These are phyloP conservation scores for Arge pagana DNA, from an alignment of 2,888 invertebrate species.

Conservation along the genomic window DNA sequence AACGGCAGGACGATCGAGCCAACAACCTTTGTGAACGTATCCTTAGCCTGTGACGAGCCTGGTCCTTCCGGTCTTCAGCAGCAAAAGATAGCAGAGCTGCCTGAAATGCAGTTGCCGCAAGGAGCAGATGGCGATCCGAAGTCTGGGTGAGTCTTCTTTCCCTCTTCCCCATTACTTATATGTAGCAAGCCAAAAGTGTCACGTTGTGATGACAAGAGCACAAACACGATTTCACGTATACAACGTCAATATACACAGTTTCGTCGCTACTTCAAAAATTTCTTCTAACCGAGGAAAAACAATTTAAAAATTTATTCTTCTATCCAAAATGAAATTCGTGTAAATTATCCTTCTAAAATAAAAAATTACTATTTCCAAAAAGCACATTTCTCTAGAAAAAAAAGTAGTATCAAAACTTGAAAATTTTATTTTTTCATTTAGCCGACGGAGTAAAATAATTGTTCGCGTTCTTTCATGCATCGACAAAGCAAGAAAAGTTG, in stretches of 20 bases:
- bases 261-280: not conserved
- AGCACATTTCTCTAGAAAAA: too few species aligned
- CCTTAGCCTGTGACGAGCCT: conserved; percentile 54
- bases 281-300: too few species aligned
- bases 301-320: too few species aligned
- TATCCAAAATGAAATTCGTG: too few species aligned
- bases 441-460: too few species aligned
- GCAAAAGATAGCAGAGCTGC: conserved; percentile 51
- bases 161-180: conserved; percentile 16
- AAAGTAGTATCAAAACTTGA: too few species aligned
- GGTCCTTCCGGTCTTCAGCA: conserved; percentile 57
- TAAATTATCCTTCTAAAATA: too few species aligned
- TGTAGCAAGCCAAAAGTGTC: conserved; percentile 49
- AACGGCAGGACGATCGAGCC: conserved; percentile 49
- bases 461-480: too few species aligned
- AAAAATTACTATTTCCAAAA: too few species aligned
- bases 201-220: conserved; percentile 50
- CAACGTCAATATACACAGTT: not conserved
- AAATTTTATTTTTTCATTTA: too few species aligned
- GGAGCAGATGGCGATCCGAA: conserved; percentile 50
- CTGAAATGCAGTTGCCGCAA: conserved; percentile 50
- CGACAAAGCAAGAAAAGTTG: too few species aligned
- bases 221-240: too few species aligned
- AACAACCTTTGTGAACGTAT: conserved; percentile 54
- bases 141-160: conserved; percentile 55